Evolutionary conservation across 2,797 vertebrate species (phyloP).

Genomic region (Limosa lapponica): DNA sequence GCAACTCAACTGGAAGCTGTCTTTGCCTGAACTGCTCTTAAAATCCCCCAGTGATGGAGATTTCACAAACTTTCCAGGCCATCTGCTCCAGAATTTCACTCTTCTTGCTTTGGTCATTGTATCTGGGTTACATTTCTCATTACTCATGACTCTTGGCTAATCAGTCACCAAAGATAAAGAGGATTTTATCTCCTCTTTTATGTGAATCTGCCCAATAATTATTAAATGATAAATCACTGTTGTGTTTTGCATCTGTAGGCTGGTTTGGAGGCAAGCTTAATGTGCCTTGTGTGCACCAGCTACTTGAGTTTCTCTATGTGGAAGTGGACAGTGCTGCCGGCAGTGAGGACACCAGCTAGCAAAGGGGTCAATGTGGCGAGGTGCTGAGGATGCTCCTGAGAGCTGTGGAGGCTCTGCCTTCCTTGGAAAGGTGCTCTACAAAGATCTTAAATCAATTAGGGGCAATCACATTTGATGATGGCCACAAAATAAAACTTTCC

Average conservation of each 20-base stretch:
- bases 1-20: background rate
- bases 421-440: background rate
- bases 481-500: background rate
- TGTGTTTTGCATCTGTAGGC: background rate
- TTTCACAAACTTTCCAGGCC: slow-evolving; percentile 23
- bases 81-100: slow-evolving; percentile 7
- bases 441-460: fast-evolving
- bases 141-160: background rate
- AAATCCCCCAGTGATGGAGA: background rate
- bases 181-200: background rate
- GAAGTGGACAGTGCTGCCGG: background rate
- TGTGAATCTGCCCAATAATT: background rate
- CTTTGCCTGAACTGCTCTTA: slow-evolving; percentile 5
- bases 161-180: background rate
- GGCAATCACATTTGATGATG: background rate
- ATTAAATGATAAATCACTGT: background rate
- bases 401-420: background rate
- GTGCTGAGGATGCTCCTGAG: background rate
- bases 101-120: background rate
- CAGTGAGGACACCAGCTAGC: fast-evolving
- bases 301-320: background rate
- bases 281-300: background rate
- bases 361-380: fast-evolving
- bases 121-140: background rate
- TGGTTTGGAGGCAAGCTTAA: background rate